These are phyloP conservation scores for Karalla daura DNA, from an alignment of 2,797 vertebrate species.

Conservation along the genomic window DNA sequence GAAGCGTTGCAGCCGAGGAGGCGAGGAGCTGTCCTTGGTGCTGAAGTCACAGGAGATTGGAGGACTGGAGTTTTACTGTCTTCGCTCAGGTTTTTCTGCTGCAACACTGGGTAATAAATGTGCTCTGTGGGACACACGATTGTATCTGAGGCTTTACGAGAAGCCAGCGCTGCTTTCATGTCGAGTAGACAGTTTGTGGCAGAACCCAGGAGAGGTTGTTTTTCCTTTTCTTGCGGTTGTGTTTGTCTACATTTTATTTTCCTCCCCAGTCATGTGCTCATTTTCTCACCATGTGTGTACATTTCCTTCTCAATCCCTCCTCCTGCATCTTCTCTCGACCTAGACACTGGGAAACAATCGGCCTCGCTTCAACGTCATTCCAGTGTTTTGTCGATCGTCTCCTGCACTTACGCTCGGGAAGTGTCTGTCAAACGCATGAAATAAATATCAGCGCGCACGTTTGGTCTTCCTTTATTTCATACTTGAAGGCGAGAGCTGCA, in stretches of 20 bases:
- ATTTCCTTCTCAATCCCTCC: neutral
- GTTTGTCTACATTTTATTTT: conserved; percentile 18
- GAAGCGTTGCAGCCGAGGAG: conserved; percentile 41
- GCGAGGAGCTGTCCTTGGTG: conserved; percentile 64
- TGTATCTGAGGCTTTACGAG: conserved; percentile 35
- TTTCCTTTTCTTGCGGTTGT: conserved; percentile 12
- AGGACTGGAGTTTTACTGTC: conserved; percentile 38
- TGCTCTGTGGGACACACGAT: conserved; percentile 34
- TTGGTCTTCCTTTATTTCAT: conserved; percentile 51
- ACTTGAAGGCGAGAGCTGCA: conserved; percentile 26
- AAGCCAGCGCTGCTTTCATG: conserved; percentile 35
- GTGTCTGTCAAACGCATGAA: conserved; percentile 45
- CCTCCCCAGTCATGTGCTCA: neutral
- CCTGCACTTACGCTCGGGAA: conserved; percentile 11
- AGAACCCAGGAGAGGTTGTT: conserved; percentile 27
- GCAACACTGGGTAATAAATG: conserved; percentile 52
- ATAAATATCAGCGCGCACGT: conserved; percentile 42
- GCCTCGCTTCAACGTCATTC: conserved; percentile 26
- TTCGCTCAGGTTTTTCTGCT: conserved; percentile 30
- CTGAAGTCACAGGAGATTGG: conserved; percentile 56
- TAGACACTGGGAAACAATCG: conserved; percentile 36
- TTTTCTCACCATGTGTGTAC: neutral
- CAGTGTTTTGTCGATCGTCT: conserved; percentile 47
- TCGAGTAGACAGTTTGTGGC: conserved; percentile 38
- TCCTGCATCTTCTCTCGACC: conserved; percentile 17